phyloP scores from a whole-genome alignment of 37 sponge, comb jelly and placozoan species.

The Halisarca cf. caerulea region DNA sequence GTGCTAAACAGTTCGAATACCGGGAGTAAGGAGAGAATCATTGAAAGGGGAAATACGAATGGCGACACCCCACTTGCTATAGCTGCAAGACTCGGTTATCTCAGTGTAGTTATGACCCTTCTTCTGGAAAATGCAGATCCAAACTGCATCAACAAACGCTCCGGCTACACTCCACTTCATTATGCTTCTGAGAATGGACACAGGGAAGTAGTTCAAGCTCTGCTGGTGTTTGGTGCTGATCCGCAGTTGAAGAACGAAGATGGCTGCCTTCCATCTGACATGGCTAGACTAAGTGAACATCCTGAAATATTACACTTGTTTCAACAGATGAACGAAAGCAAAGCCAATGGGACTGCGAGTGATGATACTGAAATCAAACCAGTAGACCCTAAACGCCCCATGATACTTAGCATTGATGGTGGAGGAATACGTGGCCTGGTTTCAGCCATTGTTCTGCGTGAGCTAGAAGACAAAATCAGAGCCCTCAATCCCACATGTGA shows the following conservation, averaged over 20 bases:
- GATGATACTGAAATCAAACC: too few species aligned
- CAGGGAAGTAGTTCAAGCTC: conserved; percentile 33
- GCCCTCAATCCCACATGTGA: conserved; percentile 2
- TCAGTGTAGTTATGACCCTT: conserved; percentile 1
- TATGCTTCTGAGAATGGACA: conserved; percentile 25
- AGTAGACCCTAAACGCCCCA: too few species aligned
- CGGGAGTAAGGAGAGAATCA: too few species aligned
- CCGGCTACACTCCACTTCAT: conserved; percentile 61
- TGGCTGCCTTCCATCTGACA: conserved; percentile 31
- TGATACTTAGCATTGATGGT: conserved; percentile 49
- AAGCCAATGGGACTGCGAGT: too few species aligned
- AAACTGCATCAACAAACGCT: neutral
- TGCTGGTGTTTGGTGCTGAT: conserved; percentile 52
- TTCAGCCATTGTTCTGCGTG: conserved; percentile 34
- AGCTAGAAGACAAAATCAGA: conserved; percentile 36
- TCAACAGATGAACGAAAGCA: neutral
- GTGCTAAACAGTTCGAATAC: too few species aligned
- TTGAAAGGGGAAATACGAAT: too few species aligned
- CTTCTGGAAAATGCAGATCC: conserved; percentile 42
- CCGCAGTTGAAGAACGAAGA: conserved; percentile 24
- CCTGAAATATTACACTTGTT: neutral
- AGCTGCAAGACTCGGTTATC: neutral
- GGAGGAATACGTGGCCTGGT: conserved; percentile 56
- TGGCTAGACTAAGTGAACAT: conserved; percentile 12
- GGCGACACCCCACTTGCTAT: conserved; percentile 43